Conservation (phyloP, 2,113 vertebrate species). For the Clarias macrocephalus region DNA sequence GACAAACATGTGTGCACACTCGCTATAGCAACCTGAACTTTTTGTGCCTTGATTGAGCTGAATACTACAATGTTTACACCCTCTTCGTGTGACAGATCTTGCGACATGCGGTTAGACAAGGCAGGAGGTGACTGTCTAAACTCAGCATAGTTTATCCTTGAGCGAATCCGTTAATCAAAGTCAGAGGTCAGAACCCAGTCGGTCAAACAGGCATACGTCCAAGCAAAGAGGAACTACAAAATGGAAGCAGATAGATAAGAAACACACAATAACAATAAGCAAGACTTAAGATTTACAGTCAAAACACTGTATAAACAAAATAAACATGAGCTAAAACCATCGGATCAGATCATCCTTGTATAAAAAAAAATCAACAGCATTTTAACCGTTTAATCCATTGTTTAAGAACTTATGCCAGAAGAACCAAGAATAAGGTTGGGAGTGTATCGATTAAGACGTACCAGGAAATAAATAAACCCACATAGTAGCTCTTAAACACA, state of each 20-base stretch:
- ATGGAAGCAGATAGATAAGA: background rate
- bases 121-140: background rate
- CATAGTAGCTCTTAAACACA: background rate
- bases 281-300: background rate
- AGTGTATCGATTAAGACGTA: background rate
- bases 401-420: background rate
- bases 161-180: background rate
- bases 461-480: background rate
- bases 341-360: too few species aligned
- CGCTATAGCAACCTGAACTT: background rate
- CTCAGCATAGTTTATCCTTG: background rate
- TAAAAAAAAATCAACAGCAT: background rate
- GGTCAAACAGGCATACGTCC: background rate
- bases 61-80: background rate
- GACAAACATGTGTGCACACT: background rate
- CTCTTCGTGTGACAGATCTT: background rate
- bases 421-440: background rate
- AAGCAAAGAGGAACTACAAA: constrained; percentile 3
- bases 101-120: background rate
- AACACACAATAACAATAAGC: background rate
- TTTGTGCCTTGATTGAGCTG: background rate
- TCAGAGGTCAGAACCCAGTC: background rate
- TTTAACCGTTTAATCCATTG: background rate
- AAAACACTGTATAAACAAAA: background rate
- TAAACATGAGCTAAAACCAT: background rate